These are phyloP conservation scores for Panopea generosa DNA, from an alignment of 2,888 invertebrate species.

Conservation along the genomic window DNA sequence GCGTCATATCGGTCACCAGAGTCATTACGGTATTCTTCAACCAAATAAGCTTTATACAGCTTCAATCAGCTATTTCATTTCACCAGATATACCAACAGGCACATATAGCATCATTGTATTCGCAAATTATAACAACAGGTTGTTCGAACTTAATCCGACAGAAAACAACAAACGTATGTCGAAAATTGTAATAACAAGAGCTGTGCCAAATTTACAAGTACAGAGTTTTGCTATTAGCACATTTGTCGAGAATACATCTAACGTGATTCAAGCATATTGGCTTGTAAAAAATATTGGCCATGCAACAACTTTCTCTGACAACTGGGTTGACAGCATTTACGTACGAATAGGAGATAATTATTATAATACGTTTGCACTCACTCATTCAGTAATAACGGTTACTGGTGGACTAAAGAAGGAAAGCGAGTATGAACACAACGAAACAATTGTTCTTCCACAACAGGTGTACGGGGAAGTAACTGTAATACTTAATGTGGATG, in stretches of 20 bases:
- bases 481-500: constrained; percentile 6
- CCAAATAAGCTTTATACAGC: constrained; percentile 2
- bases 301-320: background rate
- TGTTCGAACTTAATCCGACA: constrained; percentile 24
- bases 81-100: constrained; percentile 24
- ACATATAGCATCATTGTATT: constrained; percentile 20
- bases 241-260: background rate
- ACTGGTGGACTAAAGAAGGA: no score
- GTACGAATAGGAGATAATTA: background rate
- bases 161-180: constrained; percentile 9
- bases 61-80: constrained; percentile 5
- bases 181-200: background rate
- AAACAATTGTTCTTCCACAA: constrained; percentile 13
- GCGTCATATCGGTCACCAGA: background rate
- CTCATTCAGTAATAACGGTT: no score
- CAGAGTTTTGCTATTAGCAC: background rate
- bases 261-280: background rate
- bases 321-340: constrained; percentile 27
- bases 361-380: no score
- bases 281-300: constrained; percentile 20
- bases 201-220: constrained; percentile 1
- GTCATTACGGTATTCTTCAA: constrained; percentile 4
- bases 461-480: constrained; percentile 14
- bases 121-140: constrained; percentile 3
- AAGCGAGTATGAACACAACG: background rate